phyloP scores from a whole-genome alignment of 2,113 vertebrate species.

The Semnornis frantzii region DNA sequence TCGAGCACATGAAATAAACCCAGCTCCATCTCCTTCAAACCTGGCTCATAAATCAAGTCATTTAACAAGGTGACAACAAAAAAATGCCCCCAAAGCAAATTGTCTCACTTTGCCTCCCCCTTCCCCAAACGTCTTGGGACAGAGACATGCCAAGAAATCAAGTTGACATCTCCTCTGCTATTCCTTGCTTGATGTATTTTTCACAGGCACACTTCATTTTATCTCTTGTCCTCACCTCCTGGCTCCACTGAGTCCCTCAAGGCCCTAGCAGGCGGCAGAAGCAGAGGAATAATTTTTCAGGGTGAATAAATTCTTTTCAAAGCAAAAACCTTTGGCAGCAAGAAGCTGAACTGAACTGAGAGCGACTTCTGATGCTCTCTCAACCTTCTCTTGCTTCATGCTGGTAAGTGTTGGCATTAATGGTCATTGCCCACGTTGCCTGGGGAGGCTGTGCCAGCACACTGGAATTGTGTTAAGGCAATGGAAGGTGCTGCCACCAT shows the following conservation, averaged over 20 bases:
- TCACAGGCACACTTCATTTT: background rate
- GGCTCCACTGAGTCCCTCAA: background rate
- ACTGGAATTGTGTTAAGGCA: background rate
- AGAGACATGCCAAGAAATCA: background rate
- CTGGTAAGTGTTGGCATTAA: background rate
- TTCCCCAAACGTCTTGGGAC: background rate
- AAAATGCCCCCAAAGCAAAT: background rate
- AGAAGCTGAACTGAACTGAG: background rate
- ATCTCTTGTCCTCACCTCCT: background rate
- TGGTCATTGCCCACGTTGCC: background rate
- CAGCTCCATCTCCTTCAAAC: background rate
- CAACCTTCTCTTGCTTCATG: background rate
- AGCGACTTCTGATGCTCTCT: background rate
- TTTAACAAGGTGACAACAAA: background rate
- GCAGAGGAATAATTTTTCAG: background rate
- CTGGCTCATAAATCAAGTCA: background rate
- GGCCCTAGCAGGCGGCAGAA: background rate
- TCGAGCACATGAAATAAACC: background rate
- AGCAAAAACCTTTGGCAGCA: background rate
- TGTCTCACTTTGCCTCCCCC: background rate
- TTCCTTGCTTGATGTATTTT: background rate
- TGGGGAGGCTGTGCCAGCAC: background rate
- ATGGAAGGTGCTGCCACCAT: rapidly evolving
- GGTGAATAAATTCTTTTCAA: background rate
- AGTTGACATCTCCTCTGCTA: background rate